A percentile compares a stretch with the other conserved stretches of the same genome.
phyloP scores from a whole-genome alignment of 2,888 invertebrate species.

The Lasioglossum leucozonium region DNA sequence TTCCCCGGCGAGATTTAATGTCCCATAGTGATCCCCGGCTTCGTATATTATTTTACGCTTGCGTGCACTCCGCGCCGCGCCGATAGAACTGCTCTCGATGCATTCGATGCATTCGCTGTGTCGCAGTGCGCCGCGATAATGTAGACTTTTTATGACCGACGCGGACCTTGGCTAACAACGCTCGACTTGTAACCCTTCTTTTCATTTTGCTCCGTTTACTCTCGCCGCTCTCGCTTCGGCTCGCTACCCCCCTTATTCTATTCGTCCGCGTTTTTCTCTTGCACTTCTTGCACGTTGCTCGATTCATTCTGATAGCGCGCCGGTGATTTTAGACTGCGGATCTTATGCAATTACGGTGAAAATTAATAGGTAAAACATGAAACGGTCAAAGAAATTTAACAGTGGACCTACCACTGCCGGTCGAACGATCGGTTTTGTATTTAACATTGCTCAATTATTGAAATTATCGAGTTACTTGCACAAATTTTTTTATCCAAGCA shows the following conservation, averaged over 20 bases:
- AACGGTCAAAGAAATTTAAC: too few relatives aligned
- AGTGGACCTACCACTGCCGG: too few relatives aligned
- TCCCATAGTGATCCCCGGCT: conserved; percentile 4
- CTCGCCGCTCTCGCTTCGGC: neutral
- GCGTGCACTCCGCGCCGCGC: neutral
- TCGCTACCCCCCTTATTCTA: neutral
- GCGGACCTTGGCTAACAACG: conserved; percentile 1
- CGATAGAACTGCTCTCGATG: neutral
- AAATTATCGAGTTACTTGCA: too few relatives aligned
- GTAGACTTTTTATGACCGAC: conserved; percentile 1
- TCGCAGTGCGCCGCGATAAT: neutral
- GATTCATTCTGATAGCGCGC: too few relatives aligned
- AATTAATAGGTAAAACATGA: neutral
- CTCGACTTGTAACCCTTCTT: neutral
- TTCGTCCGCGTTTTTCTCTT: neutral
- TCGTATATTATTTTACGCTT: conserved; percentile 8
- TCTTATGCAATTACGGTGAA: neutral
- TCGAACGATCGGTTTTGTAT: too few relatives aligned
- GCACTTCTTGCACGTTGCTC: neutral
- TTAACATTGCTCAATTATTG: too few relatives aligned
- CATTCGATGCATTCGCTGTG: neutral
- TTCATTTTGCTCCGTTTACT: neutral
- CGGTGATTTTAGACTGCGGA: too few relatives aligned
- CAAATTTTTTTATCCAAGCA: too few relatives aligned
- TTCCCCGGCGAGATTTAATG: conserved; percentile 47